Conservation (phyloP, 2,888 invertebrate species). For the Thumatha senex region DNA sequence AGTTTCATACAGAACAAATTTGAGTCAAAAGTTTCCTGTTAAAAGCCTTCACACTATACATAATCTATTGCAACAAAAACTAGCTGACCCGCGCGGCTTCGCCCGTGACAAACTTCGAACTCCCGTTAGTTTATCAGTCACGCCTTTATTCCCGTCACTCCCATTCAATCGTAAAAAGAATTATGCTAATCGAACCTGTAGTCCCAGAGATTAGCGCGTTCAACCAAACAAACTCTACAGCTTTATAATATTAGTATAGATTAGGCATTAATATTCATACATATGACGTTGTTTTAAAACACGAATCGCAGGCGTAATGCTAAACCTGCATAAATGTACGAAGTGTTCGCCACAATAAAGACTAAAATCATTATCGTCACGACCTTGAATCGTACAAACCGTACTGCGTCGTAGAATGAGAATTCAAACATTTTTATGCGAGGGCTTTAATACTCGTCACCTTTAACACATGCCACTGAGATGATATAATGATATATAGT, state of each 20-base stretch:
- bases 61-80: neutral
- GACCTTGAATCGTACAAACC: constrained; percentile 34
- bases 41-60: too few species aligned
- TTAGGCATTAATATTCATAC: neutral
- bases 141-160: too few species aligned
- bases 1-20: too few species aligned
- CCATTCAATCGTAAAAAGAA: too few species aligned
- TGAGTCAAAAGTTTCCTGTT: too few species aligned
- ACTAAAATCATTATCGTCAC: constrained; percentile 31
- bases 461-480: constrained; percentile 16
- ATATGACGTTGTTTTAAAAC: constrained; percentile 1
- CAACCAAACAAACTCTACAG: too few species aligned
- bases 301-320: constrained; percentile 6
- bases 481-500: constrained; percentile 36
- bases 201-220: too few species aligned
- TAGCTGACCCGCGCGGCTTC: too few species aligned
- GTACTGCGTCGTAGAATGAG: constrained; percentile 29
- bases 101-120: too few species aligned
- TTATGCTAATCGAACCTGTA: too few species aligned
- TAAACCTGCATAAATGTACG: constrained; percentile 7
- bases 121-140: too few species aligned
- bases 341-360: constrained; percentile 23
- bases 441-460: constrained; percentile 13
- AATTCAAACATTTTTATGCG: constrained; percentile 29
- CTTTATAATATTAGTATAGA: too few species aligned